A percentile compares a stretch with the other conserved stretches of the same genome.
Evolutionary conservation across 2,888 invertebrate species (phyloP).

Genomic region (Bursaphelenchus okinawaensis): DNA sequence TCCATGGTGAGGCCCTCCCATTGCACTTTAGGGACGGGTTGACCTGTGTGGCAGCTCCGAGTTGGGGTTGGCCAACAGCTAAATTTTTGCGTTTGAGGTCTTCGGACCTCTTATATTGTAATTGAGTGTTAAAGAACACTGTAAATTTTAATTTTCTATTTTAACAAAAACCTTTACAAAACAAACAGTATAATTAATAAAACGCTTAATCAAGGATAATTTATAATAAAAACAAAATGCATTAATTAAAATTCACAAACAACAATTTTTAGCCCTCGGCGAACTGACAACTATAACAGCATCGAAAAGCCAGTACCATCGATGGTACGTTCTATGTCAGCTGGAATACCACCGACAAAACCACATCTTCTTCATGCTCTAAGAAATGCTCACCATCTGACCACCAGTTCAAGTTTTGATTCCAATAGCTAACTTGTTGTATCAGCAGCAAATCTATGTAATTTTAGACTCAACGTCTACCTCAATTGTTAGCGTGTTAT

Average conservation of each 20-base stretch:
- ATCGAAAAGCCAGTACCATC: slow-evolving; percentile 11
- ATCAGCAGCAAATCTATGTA: too few species aligned
- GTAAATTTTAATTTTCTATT: not conserved
- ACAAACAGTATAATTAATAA: not conserved
- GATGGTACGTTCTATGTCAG: slow-evolving; percentile 4
- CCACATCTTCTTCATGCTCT: slow-evolving; percentile 13
- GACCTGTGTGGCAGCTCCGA: slow-evolving; percentile 71
- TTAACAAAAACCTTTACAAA: not conserved
- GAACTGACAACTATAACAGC: slow-evolving; percentile 1
- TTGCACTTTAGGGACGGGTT: slow-evolving; percentile 70
- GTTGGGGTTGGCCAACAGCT: slow-evolving; percentile 62
- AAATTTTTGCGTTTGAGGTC: slow-evolving; percentile 51
- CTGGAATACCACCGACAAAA: slow-evolving; percentile 8
- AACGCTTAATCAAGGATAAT: not conserved
- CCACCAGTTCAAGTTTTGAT: not conserved
- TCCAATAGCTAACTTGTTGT: too few species aligned
- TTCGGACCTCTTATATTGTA: not conserved
- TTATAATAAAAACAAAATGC: not conserved
- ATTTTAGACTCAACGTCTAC: too few species aligned
- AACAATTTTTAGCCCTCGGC: not conserved
- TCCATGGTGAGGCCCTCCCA: slow-evolving; percentile 69
- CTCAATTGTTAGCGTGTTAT: too few species aligned
- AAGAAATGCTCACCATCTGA: slow-evolving; percentile 8
- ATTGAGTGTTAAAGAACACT: not conserved
- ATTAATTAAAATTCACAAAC: not conserved